A percentile compares a stretch with the other conserved stretches of the same genome.
phyloP scores from a whole-genome alignment of 37 sponge, comb jelly and placozoan species.

The Hormiphora californensis region DNA sequence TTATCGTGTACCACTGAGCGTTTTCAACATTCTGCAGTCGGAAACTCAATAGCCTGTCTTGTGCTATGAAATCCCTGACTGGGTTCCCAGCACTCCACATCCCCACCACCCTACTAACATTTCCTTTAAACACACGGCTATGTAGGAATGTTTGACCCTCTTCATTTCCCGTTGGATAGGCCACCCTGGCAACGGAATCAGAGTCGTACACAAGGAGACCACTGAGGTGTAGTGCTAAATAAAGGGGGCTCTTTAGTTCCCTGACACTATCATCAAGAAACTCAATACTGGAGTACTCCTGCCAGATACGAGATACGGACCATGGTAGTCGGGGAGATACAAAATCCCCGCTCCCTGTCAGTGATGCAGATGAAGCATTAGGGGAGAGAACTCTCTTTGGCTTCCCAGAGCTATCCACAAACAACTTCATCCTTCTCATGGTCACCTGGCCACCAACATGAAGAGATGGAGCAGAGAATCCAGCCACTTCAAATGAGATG shows the following conservation, averaged over 20 bases:
- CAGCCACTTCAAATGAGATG: slow-evolving; percentile 19
- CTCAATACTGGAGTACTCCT: not conserved
- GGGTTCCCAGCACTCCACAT: slow-evolving; percentile 22
- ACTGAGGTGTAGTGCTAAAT: not conserved
- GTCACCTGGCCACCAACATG: slow-evolving; percentile 5
- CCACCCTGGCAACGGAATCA: not conserved
- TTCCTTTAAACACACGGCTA: not conserved
- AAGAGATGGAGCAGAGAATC: not conserved
- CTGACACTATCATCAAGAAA: not conserved
- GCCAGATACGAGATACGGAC: slow-evolving; percentile 12
- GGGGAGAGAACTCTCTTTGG: slow-evolving; percentile 9
- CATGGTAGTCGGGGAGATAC: not conserved
- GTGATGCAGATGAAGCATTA: not conserved
- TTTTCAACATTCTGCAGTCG: not conserved
- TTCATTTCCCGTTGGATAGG: slow-evolving; percentile 14
- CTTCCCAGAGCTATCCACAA: not conserved
- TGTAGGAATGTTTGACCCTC: slow-evolving; percentile 33
- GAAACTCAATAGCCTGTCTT: not conserved
- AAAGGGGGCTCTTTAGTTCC: not conserved
- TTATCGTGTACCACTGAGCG: slow-evolving; percentile 19
- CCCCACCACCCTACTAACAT: slow-evolving; percentile 17
- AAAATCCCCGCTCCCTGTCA: not conserved
- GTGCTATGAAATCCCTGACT: slow-evolving; percentile 28
- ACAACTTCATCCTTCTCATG: slow-evolving; percentile 25
- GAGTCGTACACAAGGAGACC: slow-evolving; percentile 21